phyloP scores from a whole-genome alignment of 2,113 vertebrate genomes.

The Nothoprocta pentlandii region DNA sequence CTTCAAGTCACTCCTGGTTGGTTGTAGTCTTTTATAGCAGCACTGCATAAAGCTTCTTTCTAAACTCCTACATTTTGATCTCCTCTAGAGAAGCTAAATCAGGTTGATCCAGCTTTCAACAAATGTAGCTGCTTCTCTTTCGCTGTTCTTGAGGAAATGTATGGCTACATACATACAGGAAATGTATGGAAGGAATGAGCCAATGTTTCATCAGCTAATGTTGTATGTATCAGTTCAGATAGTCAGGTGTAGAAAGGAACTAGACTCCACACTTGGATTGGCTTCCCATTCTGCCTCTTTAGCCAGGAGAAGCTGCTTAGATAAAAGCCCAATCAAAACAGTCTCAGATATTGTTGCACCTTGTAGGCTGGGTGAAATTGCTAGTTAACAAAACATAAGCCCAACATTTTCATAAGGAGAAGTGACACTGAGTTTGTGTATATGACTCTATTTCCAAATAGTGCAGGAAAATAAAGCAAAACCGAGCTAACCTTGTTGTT shows the following conservation, averaged over 20 bases:
- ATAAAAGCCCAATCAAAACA: background rate
- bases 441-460: background rate
- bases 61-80: background rate
- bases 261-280: background rate
- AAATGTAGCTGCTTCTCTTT: background rate
- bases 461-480: slow-evolving; percentile 5
- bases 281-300: background rate
- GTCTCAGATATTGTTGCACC: background rate
- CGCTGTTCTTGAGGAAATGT: accelerated
- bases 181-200: background rate
- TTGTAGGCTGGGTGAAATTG: slow-evolving; percentile 13
- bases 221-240: background rate
- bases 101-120: background rate
- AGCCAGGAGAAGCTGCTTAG: background rate
- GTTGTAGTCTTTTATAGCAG: background rate
- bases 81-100: background rate
- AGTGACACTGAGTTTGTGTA: background rate
- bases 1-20: background rate
- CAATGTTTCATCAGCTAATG: background rate
- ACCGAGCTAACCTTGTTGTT: slow-evolving; percentile 6
- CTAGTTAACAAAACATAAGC: background rate
- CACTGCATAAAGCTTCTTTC: background rate
- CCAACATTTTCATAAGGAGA: slow-evolving; percentile 10
- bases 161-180: background rate
- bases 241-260: background rate